These are phyloP conservation scores for Labeo calbasu DNA, from an alignment of 2,797 vertebrate species.

Conservation along the genomic window DNA sequence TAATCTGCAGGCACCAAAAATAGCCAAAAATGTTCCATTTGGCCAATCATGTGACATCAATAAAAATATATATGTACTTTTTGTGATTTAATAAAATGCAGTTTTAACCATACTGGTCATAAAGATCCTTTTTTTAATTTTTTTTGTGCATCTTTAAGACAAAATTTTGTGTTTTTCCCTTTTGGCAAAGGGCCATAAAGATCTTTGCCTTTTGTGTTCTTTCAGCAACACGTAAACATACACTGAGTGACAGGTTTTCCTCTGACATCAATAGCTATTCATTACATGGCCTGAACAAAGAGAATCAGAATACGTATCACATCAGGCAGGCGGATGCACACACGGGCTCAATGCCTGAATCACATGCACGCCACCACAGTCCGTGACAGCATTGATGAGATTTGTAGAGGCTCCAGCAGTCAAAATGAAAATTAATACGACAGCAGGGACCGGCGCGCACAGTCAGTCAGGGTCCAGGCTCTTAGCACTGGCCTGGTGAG, in stretches of 20 bases:
- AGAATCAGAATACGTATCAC: conserved; percentile 31
- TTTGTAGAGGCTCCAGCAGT: conserved; percentile 61
- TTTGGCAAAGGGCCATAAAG: conserved; percentile 6
- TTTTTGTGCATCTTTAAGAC: neutral
- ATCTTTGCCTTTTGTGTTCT: conserved; percentile 5
- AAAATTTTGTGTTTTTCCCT: neutral
- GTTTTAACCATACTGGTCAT: neutral
- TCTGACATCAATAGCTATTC: conserved; percentile 52
- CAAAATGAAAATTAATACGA: conserved; percentile 74
- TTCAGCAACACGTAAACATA: conserved; percentile 24
- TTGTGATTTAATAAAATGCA: neutral
- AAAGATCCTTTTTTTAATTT: neutral
- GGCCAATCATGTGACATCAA: neutral
- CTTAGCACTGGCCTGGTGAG: conserved; percentile 27
- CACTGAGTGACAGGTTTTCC: conserved; percentile 33
- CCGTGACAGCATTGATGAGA: conserved; percentile 66
- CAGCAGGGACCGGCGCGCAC: conserved; percentile 54
- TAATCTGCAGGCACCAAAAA: neutral
- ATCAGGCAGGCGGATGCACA: conserved; percentile 38
- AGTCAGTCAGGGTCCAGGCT: conserved; percentile 48
- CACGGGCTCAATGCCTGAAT: conserved; percentile 25
- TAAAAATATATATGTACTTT: neutral
- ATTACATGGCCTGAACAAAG: conserved; percentile 50
- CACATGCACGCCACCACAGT: conserved; percentile 28
- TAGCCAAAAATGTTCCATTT: neutral